Evolutionary conservation across 2,113 vertebrate genomes (phyloP).

Genomic region (Chlorodrepanis virens): DNA sequence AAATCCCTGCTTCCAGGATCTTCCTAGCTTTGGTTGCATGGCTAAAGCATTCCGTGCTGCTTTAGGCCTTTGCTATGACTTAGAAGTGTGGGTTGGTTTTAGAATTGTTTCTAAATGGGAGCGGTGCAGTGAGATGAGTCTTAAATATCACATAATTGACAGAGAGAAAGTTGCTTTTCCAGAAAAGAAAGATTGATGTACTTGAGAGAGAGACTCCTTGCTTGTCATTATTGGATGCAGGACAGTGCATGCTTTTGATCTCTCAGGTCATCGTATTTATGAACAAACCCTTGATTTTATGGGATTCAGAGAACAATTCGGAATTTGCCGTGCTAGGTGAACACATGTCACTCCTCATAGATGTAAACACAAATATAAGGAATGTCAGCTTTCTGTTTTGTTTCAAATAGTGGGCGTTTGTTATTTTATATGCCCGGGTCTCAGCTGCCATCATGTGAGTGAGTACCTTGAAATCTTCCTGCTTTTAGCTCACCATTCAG

Average conservation of each 20-base stretch:
- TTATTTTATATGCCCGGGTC: not conserved
- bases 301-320: not conserved
- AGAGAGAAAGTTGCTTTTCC: not conserved
- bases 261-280: not conserved
- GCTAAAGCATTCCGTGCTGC: not conserved
- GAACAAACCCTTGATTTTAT: not conserved
- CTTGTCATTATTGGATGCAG: not conserved
- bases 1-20: not conserved
- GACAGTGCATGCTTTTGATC: not conserved
- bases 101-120: not conserved
- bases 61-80: not conserved
- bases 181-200: not conserved
- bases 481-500: not conserved
- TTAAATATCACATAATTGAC: not conserved
- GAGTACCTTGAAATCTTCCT: not conserved
- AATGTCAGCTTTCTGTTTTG: not conserved
- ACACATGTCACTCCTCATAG: fast-evolving
- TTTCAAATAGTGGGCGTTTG: fast-evolving
- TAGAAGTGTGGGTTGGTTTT: not conserved
- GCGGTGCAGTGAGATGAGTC: not conserved
- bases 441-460: not conserved
- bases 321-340: not conserved
- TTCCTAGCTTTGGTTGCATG: not conserved
- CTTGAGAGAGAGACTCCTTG: not conserved
- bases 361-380: not conserved